A percentile compares a stretch with the other conserved stretches of the same genome.
phyloP scores from a whole-genome alignment of 2,113 vertebrate species.

The Blennius ocellaris region DNA sequence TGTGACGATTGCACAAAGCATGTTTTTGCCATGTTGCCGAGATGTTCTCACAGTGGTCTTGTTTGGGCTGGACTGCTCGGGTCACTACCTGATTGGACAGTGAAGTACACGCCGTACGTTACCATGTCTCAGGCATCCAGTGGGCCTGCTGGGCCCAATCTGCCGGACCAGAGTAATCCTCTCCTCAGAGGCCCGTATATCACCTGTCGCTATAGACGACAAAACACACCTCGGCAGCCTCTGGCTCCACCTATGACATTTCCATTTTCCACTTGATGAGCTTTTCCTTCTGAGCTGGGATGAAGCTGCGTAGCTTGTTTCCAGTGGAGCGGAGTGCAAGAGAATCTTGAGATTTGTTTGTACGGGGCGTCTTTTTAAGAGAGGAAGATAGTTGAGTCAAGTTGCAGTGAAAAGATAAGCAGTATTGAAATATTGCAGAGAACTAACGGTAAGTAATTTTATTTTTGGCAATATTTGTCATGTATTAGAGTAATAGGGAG shows the following conservation, averaged over 20 bases:
- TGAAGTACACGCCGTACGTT: conserved; percentile 63
- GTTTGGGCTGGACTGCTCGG: conserved; percentile 4
- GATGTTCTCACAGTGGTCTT: conserved; percentile 10
- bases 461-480: background rate
- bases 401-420: background rate
- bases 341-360: conserved; percentile 13
- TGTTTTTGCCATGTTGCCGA: conserved; percentile 29
- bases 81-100: conserved; percentile 8
- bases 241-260: conserved; percentile 64
- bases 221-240: conserved; percentile 56
- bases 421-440: background rate
- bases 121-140: conserved; percentile 78
- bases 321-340: background rate
- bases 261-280: conserved; percentile 37
- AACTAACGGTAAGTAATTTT: conserved; percentile 48
- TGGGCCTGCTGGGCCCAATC: conserved; percentile 68
- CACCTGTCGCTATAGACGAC: conserved; percentile 64
- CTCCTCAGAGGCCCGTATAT: conserved; percentile 71
- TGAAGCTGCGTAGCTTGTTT: conserved; percentile 26
- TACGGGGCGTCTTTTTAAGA: background rate
- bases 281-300: conserved; percentile 31
- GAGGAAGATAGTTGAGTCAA: background rate
- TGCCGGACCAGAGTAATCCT: conserved; percentile 56
- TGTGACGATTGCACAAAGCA: conserved; percentile 13
- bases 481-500: background rate